These are phyloP conservation scores for Pissodes strobi DNA, from an alignment of 1,140 invertebrate genomes.

Conservation along the genomic window DNA sequence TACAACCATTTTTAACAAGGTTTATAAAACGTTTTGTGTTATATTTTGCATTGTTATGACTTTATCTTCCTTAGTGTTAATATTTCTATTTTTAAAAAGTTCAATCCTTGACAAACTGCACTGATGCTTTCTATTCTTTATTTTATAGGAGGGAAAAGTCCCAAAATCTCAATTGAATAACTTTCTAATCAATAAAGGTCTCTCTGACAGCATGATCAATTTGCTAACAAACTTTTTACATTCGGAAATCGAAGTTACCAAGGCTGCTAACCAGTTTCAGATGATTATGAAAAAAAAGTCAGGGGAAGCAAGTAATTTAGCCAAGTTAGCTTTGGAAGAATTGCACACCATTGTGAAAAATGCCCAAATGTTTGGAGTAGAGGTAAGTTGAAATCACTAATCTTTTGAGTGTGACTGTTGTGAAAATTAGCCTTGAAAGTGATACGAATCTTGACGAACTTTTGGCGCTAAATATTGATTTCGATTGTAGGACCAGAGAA, in stretches of 20 bases:
- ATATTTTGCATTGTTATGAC: too few species aligned
- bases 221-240: slow-evolving; percentile 74
- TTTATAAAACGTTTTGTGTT: slow-evolving; percentile 8
- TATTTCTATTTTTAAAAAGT: neutral
- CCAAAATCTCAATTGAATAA: slow-evolving; percentile 74
- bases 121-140: too few species aligned
- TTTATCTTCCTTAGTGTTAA: too few species aligned
- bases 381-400: too few species aligned
- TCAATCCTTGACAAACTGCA: too few species aligned
- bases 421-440: too few species aligned
- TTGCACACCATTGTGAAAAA: slow-evolving; percentile 72
- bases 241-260: slow-evolving; percentile 68
- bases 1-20: neutral
- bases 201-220: slow-evolving; percentile 71
- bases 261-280: slow-evolving; percentile 66
- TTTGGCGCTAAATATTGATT: too few species aligned
- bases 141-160: slow-evolving; percentile 66
- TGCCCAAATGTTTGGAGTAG: slow-evolving; percentile 73
- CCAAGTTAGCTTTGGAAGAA: slow-evolving; percentile 72
- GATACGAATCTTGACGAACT: too few species aligned
- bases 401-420: neutral
- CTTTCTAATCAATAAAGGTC: slow-evolving; percentile 67
- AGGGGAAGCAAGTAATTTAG: slow-evolving; percentile 65
- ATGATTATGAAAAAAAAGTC: slow-evolving; percentile 66
- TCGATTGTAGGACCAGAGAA: too few species aligned